Evolutionary conservation across 2,888 invertebrate species (phyloP).

Genomic region (Microctonus aethiopoides): DNA sequence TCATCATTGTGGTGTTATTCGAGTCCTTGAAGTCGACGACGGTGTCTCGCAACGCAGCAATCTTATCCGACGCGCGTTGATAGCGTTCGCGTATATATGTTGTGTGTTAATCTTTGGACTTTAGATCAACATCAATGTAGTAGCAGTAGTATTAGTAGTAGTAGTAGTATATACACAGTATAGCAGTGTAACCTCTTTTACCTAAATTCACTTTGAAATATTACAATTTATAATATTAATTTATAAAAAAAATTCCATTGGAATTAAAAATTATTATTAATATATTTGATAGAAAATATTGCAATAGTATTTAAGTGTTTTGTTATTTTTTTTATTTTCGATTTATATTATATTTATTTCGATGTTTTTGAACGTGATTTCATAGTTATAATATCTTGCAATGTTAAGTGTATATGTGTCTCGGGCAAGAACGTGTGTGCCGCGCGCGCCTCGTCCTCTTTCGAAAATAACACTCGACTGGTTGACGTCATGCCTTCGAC

Average conservation of each 20-base stretch:
- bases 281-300: too few species aligned
- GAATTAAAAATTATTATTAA: too few species aligned
- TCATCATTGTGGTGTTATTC: conserved; percentile 1
- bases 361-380: neutral
- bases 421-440: neutral
- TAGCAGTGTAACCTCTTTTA: too few species aligned
- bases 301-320: too few species aligned
- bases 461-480: conserved; percentile 66
- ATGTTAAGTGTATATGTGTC: neutral
- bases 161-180: too few species aligned
- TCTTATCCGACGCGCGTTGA: conserved; percentile 56
- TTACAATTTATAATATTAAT: neutral
- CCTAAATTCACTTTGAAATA: neutral
- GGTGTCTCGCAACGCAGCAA: conserved; percentile 46
- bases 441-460: conserved; percentile 57
- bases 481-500: conserved; percentile 64
- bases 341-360: neutral
- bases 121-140: conserved; percentile 44
- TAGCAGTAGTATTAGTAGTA: conserved; percentile 17
- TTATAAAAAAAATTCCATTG: too few species aligned
- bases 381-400: neutral
- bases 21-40: conserved; percentile 48
- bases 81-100: conserved; percentile 47
- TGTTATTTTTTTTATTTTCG: neutral
- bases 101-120: conserved; percentile 56